A percentile compares a stretch with the other conserved stretches of the same genome.
phyloP scores from a whole-genome alignment of 2,113 vertebrate genomes.

The Oceanites oceanicus region DNA sequence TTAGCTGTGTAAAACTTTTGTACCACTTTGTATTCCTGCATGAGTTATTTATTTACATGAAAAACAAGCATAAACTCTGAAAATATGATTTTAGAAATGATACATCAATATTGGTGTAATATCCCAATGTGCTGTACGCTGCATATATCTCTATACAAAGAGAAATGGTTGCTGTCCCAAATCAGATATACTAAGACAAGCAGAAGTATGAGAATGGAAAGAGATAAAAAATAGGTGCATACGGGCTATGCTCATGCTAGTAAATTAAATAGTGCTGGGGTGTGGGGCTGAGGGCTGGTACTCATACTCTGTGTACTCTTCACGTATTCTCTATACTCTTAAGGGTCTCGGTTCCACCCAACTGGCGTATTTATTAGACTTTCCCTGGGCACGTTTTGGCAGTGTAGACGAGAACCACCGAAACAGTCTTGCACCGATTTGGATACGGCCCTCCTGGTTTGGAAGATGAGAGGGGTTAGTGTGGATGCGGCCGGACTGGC shows the following conservation, averaged over 20 bases:
- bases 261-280: background rate
- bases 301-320: background rate
- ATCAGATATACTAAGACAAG: background rate
- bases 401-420: background rate
- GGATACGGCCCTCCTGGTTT: background rate
- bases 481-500: background rate
- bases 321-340: background rate
- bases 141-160: background rate
- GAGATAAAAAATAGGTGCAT: background rate
- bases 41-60: background rate
- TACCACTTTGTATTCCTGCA: background rate
- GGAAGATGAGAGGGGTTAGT: background rate
- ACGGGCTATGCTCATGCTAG: background rate
- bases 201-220: background rate
- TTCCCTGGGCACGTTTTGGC: background rate
- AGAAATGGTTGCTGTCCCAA: background rate
- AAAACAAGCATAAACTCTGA: background rate
- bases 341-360: background rate
- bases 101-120: background rate
- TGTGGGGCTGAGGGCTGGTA: no score
- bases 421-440: background rate
- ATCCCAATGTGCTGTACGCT: no score
- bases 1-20: background rate
- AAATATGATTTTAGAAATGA: background rate
- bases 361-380: background rate